Evolutionary conservation across 2,797 vertebrate genomes (phyloP).

Genomic region (Lateolabrax maculatus): DNA sequence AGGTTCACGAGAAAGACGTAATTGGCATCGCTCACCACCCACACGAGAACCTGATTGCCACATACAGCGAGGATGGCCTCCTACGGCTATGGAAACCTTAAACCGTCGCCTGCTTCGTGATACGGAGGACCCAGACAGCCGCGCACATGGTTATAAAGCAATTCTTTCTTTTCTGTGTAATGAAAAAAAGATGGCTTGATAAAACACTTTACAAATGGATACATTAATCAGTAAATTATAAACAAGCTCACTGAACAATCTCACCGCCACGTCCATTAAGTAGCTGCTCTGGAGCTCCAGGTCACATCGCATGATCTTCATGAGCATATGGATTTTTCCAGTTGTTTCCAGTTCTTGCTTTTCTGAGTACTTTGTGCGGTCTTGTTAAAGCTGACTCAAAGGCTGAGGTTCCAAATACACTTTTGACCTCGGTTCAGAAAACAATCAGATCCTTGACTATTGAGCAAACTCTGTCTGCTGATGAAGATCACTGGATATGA

Average conservation of each 20-base stretch:
- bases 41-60: conserved; percentile 96
- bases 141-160: conserved; percentile 18
- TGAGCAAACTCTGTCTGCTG: not conserved
- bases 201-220: not conserved
- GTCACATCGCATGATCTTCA: not conserved
- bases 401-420: not conserved
- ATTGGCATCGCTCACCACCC: conserved; percentile 98
- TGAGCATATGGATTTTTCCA: conserved; percentile 3
- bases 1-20: conserved; percentile 98
- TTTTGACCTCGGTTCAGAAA: not conserved
- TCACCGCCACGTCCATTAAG: not conserved
- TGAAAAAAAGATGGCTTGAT: not conserved
- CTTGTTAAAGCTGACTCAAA: not conserved
- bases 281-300: not conserved
- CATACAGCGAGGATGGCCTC: conserved; percentile 97
- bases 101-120: conserved; percentile 1
- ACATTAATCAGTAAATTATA: not conserved
- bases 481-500: not conserved
- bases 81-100: conserved; percentile 97
- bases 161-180: not conserved
- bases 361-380: not conserved
- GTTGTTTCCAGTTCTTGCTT: not conserved
- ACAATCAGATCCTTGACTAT: not conserved
- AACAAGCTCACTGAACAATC: not conserved
- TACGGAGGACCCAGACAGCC: conserved; percentile 42